A percentile compares a stretch with the other conserved stretches of the same genome.
These are phyloP conservation scores for Zapornia atra DNA, from an alignment of 2,113 vertebrate genomes.

Conservation along the genomic window DNA sequence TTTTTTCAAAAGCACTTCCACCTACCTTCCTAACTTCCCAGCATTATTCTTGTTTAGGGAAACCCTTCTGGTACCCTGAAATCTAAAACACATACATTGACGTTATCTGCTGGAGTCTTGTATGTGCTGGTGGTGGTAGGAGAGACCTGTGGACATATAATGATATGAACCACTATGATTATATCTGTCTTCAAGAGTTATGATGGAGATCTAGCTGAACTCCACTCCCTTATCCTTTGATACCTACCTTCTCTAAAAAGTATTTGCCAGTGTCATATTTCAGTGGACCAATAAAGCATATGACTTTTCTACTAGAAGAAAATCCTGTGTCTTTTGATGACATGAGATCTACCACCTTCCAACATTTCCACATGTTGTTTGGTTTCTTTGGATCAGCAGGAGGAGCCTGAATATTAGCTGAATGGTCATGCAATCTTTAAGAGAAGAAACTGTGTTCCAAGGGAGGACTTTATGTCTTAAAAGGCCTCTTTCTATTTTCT, in stretches of 20 bases:
- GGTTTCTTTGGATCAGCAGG: not conserved
- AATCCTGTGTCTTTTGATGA: not conserved
- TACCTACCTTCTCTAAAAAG: not conserved
- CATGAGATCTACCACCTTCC: not conserved
- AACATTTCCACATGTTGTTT: not conserved
- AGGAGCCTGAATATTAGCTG: not conserved
- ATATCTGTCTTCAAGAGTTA: not conserved
- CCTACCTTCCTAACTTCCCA: not conserved
- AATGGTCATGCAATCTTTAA: not conserved
- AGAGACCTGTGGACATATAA: not conserved
- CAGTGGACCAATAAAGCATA: not conserved
- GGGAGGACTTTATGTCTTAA: not conserved
- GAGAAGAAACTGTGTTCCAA: not conserved
- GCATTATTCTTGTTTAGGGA: not conserved
- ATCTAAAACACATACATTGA: not conserved
- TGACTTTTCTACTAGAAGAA: not conserved
- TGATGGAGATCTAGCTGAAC: not conserved
- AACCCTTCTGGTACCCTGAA: not conserved
- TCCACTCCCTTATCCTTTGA: not conserved
- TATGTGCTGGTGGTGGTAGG: not conserved
- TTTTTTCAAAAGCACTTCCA: not conserved
- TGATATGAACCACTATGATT: not conserved
- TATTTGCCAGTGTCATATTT: not conserved
- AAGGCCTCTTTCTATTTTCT: not conserved
- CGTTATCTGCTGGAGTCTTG: not conserved